These are phyloP conservation scores for Hetaerina americana DNA, from an alignment of 1,140 invertebrate species.

Conservation along the genomic window DNA sequence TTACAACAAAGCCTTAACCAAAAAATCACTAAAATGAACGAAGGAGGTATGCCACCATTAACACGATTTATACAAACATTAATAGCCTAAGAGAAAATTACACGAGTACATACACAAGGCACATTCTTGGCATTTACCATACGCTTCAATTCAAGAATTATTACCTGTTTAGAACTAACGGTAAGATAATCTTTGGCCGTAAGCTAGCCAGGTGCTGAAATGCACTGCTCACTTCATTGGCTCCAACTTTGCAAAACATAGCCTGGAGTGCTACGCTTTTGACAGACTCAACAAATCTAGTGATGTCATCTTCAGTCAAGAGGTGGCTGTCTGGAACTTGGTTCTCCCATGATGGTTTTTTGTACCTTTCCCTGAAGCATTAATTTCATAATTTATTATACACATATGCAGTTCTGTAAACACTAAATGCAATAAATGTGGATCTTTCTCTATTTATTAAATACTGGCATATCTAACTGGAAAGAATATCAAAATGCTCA, in stretches of 20 bases:
- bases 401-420: background rate
- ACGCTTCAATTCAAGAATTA: too few species aligned
- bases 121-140: too few species aligned
- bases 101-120: too few species aligned
- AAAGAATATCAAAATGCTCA: too few species aligned
- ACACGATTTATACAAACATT: too few species aligned
- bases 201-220: slow-evolving; percentile 63
- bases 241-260: slow-evolving; percentile 61
- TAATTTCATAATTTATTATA: slow-evolving; percentile 14
- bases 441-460: too few species aligned
- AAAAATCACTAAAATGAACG: too few species aligned
- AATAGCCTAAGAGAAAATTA: too few species aligned
- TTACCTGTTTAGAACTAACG: slow-evolving; percentile 62
- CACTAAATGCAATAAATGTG: background rate
- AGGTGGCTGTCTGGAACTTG: slow-evolving; percentile 50
- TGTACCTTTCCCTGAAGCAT: slow-evolving; percentile 43
- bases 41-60: too few species aligned
- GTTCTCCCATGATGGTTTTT: slow-evolving; percentile 49
- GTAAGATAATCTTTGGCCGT: slow-evolving; percentile 70
- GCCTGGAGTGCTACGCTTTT: slow-evolving; percentile 52
- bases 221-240: slow-evolving; percentile 47
- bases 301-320: slow-evolving; percentile 68
- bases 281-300: slow-evolving; percentile 64
- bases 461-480: too few species aligned
- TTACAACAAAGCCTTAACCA: too few species aligned